Evolutionary conservation across 2,888 invertebrate species (phyloP), one percentile per base, ranked within the genome.

Genomic region (Euproctis similis): DNA sequence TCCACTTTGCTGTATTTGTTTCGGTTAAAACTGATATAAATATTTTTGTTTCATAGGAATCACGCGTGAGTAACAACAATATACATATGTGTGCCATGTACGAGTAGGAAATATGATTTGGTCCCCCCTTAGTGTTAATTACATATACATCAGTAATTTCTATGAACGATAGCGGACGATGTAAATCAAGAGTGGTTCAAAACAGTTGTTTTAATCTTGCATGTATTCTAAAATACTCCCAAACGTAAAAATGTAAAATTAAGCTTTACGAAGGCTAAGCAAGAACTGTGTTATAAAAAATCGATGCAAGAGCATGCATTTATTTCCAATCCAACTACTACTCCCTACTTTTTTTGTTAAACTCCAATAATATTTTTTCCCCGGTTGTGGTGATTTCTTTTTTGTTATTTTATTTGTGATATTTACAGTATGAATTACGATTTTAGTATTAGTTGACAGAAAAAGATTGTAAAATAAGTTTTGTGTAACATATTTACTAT

Each of bases 11-110:
- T 29, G 24, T 34, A 28, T 59, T 58, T 34, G n/a, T 39, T 62
- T 64, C 51, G 47, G 59, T 64, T 59, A 46, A 65, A 47, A 74
- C 66, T 81, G 77, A 80, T 61, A 59, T 50, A 47, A 50, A 34
- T 23, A 56, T 74, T 66, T 84, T 82, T 84, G 75, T 78, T 75
- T 81, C 81, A 78, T 85, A 85, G 85, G 85, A 85, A 85, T 75
- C 85, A 85, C 78, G 85, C 84, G 85, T 85, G 77, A 85, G 85
- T 85, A 67, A 65, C 59, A 55, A 39, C 45, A 55, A 53, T 43
- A 48, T 45, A 42, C 50, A 64, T 60, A 66, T 56, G 76, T 77
- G 76, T 72, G 70, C n/a, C n/a, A n/a, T 70, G 59, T 61, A 55
- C 55, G 53, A 63, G 59, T 61, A 56, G 58, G 54, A 63, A 52